Conservation (phyloP, 1,140 invertebrate genomes). For the Gryon sp. region DNA sequence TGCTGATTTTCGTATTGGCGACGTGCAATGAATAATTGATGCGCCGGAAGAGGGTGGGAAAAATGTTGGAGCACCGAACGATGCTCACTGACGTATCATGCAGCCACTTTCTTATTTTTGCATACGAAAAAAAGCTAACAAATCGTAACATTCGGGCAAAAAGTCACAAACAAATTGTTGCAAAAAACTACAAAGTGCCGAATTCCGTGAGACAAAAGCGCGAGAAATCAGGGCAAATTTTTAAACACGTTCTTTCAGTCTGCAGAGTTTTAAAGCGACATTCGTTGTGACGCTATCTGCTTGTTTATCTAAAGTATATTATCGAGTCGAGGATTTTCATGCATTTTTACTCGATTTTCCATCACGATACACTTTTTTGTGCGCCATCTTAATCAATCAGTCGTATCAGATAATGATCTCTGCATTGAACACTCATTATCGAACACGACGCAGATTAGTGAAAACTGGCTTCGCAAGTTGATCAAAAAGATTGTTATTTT, state of each 20-base stretch:
- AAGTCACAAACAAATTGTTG: constrained; percentile 22
- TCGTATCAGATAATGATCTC: constrained; percentile 26
- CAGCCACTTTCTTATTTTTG: constrained; percentile 12
- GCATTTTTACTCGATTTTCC: constrained; percentile 13
- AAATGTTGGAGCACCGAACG: constrained; percentile 36
- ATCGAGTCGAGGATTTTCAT: constrained; percentile 2
- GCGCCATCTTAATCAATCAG: constrained; percentile 42
- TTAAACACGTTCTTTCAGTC: not conserved
- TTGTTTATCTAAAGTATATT: not conserved
- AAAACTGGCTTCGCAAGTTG: not conserved
- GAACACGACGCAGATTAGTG: constrained; percentile 19
- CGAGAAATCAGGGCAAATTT: constrained; percentile 12
- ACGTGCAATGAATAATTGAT: constrained; percentile 62
- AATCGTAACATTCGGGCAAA: constrained; percentile 1
- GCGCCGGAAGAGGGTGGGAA: constrained; percentile 54
- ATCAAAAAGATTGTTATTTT: not conserved
- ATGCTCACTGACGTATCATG: constrained; percentile 30
- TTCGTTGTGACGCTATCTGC: constrained; percentile 20
- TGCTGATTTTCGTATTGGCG: constrained; percentile 58
- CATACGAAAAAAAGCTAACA: constrained; percentile 50
- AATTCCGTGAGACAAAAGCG: not conserved
- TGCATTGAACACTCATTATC: constrained; percentile 13
- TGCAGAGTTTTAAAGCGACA: constrained; percentile 3
- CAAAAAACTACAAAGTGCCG: constrained; percentile 38
- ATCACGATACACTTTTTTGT: constrained; percentile 19